These are phyloP conservation scores for Peromyscus maniculatus DNA, from an alignment of 2,113 vertebrate genomes.

Conservation along the genomic window DNA sequence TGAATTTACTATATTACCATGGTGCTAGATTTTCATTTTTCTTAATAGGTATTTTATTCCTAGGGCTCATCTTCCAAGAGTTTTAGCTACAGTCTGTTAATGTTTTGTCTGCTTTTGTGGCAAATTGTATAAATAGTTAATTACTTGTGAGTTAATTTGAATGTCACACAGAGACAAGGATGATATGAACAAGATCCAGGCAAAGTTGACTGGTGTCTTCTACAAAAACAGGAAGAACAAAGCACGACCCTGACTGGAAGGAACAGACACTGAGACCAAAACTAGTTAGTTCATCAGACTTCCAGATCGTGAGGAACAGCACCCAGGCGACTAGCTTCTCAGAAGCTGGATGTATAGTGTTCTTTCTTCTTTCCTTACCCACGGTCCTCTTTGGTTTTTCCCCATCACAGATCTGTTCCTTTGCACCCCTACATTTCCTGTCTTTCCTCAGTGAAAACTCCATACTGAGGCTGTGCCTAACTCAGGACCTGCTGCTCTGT, in stretches of 20 bases:
- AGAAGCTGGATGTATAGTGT: conserved; percentile 84
- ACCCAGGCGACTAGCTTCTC: conserved; percentile 72
- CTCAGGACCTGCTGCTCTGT: neutral
- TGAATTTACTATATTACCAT: conserved; percentile 70
- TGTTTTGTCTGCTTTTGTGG: conserved; percentile 72
- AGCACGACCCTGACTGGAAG: conserved; percentile 72
- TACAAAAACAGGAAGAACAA: conserved; percentile 73
- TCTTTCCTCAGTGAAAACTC: conserved; percentile 71
- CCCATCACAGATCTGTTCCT: conserved; percentile 55
- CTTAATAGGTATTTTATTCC: conserved; percentile 75
- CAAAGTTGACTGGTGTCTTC: conserved; percentile 76
- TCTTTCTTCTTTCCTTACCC: conserved; percentile 79
- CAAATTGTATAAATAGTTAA: conserved; percentile 76
- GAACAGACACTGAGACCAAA: conserved; percentile 78
- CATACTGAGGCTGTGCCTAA: conserved; percentile 51
- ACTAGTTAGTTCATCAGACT: conserved; percentile 80
- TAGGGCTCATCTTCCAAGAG: conserved; percentile 66
- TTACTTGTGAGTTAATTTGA: conserved; percentile 73
- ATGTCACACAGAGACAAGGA: conserved; percentile 65
- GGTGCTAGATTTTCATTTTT: conserved; percentile 71
- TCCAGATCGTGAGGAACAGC: conserved; percentile 66
- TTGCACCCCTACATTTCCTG: conserved; percentile 61
- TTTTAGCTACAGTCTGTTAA: conserved; percentile 63
- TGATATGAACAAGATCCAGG: conserved; percentile 60
- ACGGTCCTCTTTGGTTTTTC: conserved; percentile 80